Evolutionary conservation across 2,113 vertebrate species (phyloP).

Genomic region (Sceloporus tristichus): DNA sequence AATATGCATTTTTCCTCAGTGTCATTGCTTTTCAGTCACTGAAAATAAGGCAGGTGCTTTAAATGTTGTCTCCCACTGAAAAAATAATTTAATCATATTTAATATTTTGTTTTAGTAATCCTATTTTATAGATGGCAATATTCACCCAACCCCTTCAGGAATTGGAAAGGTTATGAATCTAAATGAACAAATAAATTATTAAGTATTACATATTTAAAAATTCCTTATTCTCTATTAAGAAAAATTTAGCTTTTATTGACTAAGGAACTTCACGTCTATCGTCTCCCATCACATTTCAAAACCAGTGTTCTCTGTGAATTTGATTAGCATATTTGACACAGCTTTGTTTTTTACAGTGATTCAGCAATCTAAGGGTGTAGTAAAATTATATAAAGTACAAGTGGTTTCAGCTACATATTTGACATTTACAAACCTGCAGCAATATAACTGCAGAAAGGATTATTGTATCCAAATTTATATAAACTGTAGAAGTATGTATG

Average conservation of each 20-base stretch:
- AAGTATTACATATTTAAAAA: background rate
- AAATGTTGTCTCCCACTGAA: background rate
- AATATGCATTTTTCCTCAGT: too few species aligned
- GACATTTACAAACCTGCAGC: slow-evolving; percentile 2
- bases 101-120: background rate
- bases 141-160: background rate
- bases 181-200: background rate
- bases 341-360: background rate
- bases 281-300: background rate
- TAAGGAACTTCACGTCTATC: slow-evolving; percentile 1
- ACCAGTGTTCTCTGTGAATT: background rate
- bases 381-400: slow-evolving; percentile 24
- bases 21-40: background rate
- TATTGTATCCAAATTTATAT: background rate
- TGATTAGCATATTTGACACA: slow-evolving; percentile 23
- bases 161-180: background rate
- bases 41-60: background rate
- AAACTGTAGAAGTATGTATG: background rate
- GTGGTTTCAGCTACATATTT: background rate
- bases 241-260: slow-evolving; percentile 8
- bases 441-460: background rate
- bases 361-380: background rate
- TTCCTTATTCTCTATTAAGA: slow-evolving; percentile 30
- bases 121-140: background rate
- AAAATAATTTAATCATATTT: background rate